Base-by-base conservation (phyloP, 2,888 invertebrate species). In the Graphium colonna region DNA sequence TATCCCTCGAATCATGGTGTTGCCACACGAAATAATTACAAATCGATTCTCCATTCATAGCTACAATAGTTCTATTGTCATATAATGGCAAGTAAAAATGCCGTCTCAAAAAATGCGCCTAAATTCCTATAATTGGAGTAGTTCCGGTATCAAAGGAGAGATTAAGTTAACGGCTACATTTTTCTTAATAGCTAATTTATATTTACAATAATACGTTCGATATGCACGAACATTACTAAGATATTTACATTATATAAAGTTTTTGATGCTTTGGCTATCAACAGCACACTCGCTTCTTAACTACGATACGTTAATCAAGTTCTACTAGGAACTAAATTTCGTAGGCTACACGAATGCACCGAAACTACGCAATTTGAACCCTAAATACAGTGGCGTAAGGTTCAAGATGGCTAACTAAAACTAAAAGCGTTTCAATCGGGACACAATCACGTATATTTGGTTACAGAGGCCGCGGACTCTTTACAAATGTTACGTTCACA, bases 181-280 rank as follows among this genome's bases (percentile, higher is more conserved):
- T 64, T 39, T 41, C 59, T 64, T 68, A 65, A 38, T 52, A 51
- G 28, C 50, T 63, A 65, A 51, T 39, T 48, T 51, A 48, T 63
- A 63, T 68, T 57, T 68, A 64, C 67, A 70, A 57, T 55, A 59
- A 47, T 42, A 54, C 57, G 52, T 49, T 48, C 55, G 44, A 38
- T 55, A 57, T 49, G 48, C 40, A 55, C 47, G 55, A 60, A 64
- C 62, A 61, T 53, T 49, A 51, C 52, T 62, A 63, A 62, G 62
- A 75, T 87, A 86, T 86, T 76, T 87, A 88, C 86, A 87, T 36
- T 12, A 42, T 42, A 74, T 85, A 84, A 83, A 83, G 75, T 77
- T 84, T 79, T 82, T 78, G 73, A 82, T 86, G 85, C 88, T 88
- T 88, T 88, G 88, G 88, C 87, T 87, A 86, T 75, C 67, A 71